Evolutionary conservation across 1,140 invertebrate species (phyloP), one percentile per base, ranked within the genome.

Genomic region (Mya arenaria): DNA sequence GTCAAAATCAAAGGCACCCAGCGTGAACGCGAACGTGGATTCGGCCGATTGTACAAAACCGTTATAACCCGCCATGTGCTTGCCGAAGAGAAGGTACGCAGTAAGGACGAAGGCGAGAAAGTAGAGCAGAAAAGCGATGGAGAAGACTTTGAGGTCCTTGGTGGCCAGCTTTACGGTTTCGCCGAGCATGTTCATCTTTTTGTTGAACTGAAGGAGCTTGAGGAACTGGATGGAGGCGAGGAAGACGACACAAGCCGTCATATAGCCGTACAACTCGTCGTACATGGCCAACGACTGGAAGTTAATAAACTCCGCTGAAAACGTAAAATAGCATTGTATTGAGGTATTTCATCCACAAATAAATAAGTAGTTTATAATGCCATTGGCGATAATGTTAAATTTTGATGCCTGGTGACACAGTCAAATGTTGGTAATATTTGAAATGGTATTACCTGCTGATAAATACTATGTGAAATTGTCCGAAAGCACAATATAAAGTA

Each of bases 201-300:
- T 88, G 88, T 94, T 94, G 84, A 94, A 94, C 84, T 93, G 90
- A 34, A 94, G 88, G 17, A 94, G 87, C 83, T 94, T 93, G 39
- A 94, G 91, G 84, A 94, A 94, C 85, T 94, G 94, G 63, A 94
- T 85, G n/a, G 93, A 94, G 30, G 92, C 91, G 23, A 94, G 85
- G 83, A 94, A 94, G 19, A 94, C 93, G 1, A 94, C 91, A 71
- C 91, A 89, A 8, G 91, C 91, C 65, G 93, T 89, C 52, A 94
- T 84, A 65, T 90, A 93, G 58, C 92, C 91, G 79, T 93, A 94
- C 1, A 92, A 83, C 82, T 94, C 93, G 83, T 94, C 93, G 84
- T 93, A 94, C n/a, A 91, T 82, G 1, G 93, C 93, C 17, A 94
- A 88, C 19, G 91, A 91, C 78, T 94, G 92, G 86, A 94, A 93